Evolutionary conservation across 2,113 vertebrate species (phyloP).

Genomic region (Pandion haliaetus): DNA sequence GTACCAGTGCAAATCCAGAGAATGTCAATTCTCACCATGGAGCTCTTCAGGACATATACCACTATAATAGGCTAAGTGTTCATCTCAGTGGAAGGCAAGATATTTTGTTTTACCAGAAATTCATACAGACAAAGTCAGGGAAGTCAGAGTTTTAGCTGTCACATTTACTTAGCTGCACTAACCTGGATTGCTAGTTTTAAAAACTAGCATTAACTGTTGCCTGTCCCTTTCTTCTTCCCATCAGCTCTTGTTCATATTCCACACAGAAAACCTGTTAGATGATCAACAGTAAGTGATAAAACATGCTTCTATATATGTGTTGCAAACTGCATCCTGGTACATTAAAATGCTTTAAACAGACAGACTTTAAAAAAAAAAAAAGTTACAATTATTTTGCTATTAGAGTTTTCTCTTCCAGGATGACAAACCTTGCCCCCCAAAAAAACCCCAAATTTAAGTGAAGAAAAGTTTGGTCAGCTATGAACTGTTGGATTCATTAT

Average conservation of each 20-base stretch:
- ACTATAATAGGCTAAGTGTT: not conserved
- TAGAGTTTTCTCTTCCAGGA: not conserved
- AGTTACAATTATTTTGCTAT: not conserved
- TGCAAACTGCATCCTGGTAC: not conserved
- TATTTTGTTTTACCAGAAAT: not conserved
- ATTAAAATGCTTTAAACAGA: not conserved
- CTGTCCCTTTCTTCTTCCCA: not conserved
- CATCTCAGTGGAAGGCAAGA: not conserved
- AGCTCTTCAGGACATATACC: not conserved
- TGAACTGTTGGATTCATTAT: not conserved
- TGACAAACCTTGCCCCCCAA: not conserved
- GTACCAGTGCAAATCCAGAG: not conserved
- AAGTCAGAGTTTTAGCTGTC: not conserved
- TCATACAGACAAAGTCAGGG: not conserved
- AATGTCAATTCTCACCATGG: not conserved
- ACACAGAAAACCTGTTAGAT: not conserved
- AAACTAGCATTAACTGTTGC: not conserved
- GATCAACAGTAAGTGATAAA: not conserved
- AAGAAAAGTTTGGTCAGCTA: not conserved
- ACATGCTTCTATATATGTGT: not conserved
- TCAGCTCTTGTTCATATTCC: not conserved
- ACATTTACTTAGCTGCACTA: not conserved
- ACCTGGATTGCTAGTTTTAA: not conserved
- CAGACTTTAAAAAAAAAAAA: not conserved
- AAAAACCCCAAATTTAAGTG: not conserved